Conservation (phyloP, 2,113 vertebrate genomes). For the Crotalus tigris region DNA sequence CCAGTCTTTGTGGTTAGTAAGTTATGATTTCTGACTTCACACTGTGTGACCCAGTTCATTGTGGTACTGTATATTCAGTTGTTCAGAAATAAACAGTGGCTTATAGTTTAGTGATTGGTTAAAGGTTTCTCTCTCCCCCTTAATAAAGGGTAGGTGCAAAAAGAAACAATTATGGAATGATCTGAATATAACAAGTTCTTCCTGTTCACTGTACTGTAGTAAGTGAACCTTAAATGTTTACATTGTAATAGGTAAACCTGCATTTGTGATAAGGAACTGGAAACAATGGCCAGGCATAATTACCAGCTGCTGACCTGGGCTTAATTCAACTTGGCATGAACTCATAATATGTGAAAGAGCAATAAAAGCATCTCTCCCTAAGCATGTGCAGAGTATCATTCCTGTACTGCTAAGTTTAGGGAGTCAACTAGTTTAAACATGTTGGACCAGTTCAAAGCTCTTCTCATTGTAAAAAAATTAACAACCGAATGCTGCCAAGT, state of each 20-base stretch:
- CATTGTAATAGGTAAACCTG: not conserved
- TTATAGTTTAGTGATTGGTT: not conserved
- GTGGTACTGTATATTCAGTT: not conserved
- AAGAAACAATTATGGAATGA: not conserved
- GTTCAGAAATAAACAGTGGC: not conserved
- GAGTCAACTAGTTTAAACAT: not conserved
- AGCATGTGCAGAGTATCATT: not conserved
- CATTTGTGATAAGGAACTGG: not conserved
- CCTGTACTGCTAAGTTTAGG: not conserved
- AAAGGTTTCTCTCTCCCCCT: not conserved
- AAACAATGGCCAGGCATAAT: not conserved
- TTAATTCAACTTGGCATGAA: not conserved
- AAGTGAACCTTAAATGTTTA: not conserved
- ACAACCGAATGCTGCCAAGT: not conserved
- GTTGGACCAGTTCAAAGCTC: not conserved
- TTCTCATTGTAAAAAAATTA: not conserved
- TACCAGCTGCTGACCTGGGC: not conserved
- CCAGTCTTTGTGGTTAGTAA: not conserved
- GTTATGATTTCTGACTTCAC: not conserved
- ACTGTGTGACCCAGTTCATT: not conserved
- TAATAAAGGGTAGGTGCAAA: not conserved
- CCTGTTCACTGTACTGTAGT: not conserved
- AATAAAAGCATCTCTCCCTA: not conserved
- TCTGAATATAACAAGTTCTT: not conserved
- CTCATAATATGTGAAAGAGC: not conserved